phyloP scores from a whole-genome alignment of 2,888 invertebrate genomes.

The Petrolisthes cinctipes region DNA sequence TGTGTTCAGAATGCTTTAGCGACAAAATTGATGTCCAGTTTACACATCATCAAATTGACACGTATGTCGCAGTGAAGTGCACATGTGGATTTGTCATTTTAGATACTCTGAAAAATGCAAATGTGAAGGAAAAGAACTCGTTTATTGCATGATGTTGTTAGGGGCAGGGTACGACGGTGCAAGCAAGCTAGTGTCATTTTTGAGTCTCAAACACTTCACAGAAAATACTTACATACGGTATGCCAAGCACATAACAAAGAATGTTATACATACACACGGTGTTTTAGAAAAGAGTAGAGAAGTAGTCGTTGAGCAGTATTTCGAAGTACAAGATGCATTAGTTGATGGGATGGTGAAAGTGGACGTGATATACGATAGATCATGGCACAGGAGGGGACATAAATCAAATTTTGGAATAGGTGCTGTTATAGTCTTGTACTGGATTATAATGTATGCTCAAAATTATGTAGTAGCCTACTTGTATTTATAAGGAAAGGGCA shows the following conservation, averaged over 20 bases:
- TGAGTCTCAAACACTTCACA: slow-evolving; percentile 32
- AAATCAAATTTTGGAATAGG: neutral
- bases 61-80: no score
- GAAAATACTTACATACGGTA: slow-evolving; percentile 27
- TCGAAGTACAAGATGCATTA: no score
- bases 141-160: slow-evolving; percentile 24
- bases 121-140: slow-evolving; percentile 22
- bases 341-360: no score
- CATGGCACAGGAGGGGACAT: neutral
- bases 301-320: slow-evolving; percentile 25
- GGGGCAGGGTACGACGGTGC: slow-evolving; percentile 27
- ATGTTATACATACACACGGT: slow-evolving; percentile 20
- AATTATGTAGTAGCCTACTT: neutral
- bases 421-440: neutral
- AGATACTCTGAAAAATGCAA: no score
- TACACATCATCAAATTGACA: no score
- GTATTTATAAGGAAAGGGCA: neutral
- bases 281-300: slow-evolving; percentile 17
- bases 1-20: no score
- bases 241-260: slow-evolving; percentile 32
- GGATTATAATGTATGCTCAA: neutral
- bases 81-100: no score
- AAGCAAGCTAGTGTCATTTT: slow-evolving; percentile 41
- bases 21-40: no score
- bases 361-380: no score